Evolutionary conservation across 2,797 vertebrate genomes (phyloP).

Genomic region (Falco cherrug): DNA sequence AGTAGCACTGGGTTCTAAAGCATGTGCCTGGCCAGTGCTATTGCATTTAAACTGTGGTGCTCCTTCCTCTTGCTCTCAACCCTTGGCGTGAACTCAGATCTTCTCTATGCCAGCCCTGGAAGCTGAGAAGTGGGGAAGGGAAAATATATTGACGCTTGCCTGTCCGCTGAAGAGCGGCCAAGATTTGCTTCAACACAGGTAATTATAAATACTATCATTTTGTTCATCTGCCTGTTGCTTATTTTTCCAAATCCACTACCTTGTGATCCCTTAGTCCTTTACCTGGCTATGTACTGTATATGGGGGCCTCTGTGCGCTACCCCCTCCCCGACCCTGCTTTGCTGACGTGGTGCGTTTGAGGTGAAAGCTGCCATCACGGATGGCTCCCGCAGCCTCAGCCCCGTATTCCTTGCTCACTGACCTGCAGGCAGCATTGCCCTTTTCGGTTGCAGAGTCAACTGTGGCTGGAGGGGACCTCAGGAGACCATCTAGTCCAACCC

Average conservation of each 20-base stretch:
- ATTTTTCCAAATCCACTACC: not conserved
- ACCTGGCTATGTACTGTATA: not conserved
- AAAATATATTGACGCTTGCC: not conserved
- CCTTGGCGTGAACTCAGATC: not conserved
- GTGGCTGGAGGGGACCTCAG: not conserved
- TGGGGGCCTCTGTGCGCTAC: not conserved
- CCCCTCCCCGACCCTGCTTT: fast-evolving
- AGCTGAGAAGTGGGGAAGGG: not conserved
- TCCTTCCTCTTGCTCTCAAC: not conserved
- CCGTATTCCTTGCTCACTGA: not conserved
- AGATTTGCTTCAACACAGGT: not conserved
- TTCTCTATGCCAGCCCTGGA: not conserved
- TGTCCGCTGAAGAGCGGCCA: not conserved
- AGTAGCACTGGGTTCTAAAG: not conserved
- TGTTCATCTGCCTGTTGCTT: not conserved
- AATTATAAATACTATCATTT: not conserved
- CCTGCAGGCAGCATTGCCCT: not conserved
- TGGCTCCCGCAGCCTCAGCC: not conserved
- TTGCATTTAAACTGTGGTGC: fast-evolving
- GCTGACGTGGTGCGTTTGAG: not conserved
- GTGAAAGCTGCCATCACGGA: not conserved
- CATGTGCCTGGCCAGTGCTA: not conserved
- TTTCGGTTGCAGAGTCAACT: not conserved
- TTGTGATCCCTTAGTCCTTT: not conserved
- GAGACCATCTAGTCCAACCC: not conserved